Evolutionary conservation across 1,140 invertebrate species (phyloP).

Genomic region (Lordiphosa mommai): DNA sequence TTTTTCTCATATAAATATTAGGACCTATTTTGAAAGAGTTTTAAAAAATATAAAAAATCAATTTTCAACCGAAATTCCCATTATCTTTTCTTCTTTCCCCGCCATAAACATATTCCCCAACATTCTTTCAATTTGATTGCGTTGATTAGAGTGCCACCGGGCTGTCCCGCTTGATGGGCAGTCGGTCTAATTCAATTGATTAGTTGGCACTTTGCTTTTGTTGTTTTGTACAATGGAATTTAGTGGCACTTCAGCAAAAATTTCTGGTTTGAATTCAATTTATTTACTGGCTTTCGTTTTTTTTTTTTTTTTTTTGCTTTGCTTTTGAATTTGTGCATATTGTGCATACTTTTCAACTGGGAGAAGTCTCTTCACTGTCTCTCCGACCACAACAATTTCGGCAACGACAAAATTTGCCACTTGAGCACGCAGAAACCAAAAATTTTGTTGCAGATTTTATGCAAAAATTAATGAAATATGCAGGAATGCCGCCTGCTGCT

Average conservation of each 20-base stretch:
- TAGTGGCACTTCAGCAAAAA: slow-evolving; percentile 30
- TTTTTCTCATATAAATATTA: too few relatives aligned
- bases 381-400: background rate
- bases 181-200: slow-evolving; percentile 63
- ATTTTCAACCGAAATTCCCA: too few relatives aligned
- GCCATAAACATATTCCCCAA: background rate
- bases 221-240: slow-evolving; percentile 15
- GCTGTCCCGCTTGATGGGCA: slow-evolving; percentile 11
- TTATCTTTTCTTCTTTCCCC: too few relatives aligned
- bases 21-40: too few relatives aligned
- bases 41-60: too few relatives aligned
- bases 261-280: slow-evolving; percentile 48
- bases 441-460: slow-evolving; percentile 53
- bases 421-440: slow-evolving; percentile 63
- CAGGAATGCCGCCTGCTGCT: slow-evolving; percentile 24
- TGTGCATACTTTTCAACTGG: background rate
- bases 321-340: slow-evolving; percentile 4
- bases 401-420: slow-evolving; percentile 48
- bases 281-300: slow-evolving; percentile 29
- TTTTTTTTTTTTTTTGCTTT: too few relatives aligned
- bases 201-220: slow-evolving; percentile 36
- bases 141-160: slow-evolving; percentile 34
- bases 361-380: too few relatives aligned
- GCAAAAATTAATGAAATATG: slow-evolving; percentile 71
- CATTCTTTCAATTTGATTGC: slow-evolving; percentile 19